These are phyloP conservation scores for Macroteleia sp. DNA, from an alignment of 2,888 invertebrate genomes.

Conservation along the genomic window DNA sequence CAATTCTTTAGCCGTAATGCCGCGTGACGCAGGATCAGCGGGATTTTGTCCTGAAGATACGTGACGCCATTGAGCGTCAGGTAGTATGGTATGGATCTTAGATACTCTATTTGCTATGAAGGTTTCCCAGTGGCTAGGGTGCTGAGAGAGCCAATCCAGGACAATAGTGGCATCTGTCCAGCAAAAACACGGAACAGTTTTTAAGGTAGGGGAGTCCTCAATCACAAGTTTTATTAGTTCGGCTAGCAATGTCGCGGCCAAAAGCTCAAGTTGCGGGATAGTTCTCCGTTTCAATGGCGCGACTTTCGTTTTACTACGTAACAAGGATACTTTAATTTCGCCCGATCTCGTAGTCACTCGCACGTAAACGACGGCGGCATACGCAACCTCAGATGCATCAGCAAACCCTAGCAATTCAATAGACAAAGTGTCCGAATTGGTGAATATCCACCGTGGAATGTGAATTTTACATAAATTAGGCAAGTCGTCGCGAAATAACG, in stretches of 20 bases:
- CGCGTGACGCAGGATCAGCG: slow-evolving; percentile 18
- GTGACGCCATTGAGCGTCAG: slow-evolving; percentile 24
- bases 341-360: not conserved
- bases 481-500: not conserved
- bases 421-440: not conserved
- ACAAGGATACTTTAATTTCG: not conserved
- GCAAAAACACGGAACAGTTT: not conserved
- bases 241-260: slow-evolving; percentile 5
- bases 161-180: slow-evolving; percentile 32
- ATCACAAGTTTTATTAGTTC: not conserved
- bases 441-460: slow-evolving; percentile 7
- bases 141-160: slow-evolving; percentile 4
- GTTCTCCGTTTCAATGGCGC: slow-evolving; percentile 10
- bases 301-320: slow-evolving; percentile 19
- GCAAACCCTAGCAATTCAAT: slow-evolving; percentile 2
- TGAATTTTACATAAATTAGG: not conserved
- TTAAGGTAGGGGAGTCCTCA: not conserved
- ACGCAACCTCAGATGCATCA: slow-evolving; percentile 18
- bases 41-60: slow-evolving; percentile 8
- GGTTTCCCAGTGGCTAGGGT: not conserved
- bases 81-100: slow-evolving; percentile 3
- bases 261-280: slow-evolving; percentile 19
- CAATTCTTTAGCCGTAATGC: not conserved
- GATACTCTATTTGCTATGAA: slow-evolving; percentile 15
- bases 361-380: slow-evolving; percentile 16